Evolutionary conservation across 2,113 vertebrate genomes (phyloP), one percentile per base, ranked within the genome.

Genomic region (Mellivora capensis): DNA sequence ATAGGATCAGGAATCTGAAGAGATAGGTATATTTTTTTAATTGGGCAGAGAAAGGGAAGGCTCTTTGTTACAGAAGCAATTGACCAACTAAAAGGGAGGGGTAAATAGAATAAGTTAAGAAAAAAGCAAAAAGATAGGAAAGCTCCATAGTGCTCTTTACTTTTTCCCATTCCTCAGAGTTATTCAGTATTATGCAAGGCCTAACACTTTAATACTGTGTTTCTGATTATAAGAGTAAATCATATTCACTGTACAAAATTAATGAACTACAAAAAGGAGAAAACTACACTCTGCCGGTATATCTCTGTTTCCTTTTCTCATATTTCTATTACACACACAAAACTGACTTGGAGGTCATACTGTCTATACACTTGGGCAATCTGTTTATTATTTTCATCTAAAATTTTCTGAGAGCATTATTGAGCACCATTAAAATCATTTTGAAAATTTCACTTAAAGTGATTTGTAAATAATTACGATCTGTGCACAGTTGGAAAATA

Each of bases 391-490:
- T 37, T 88, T 92, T 49, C 14, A 57, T 69, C 94, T 44, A 91
- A 87, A 88, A 83, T 44, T 42, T 87, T 62, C 3, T 67, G 4
- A 80, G 82, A 71, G 18, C 15, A 31, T 34, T 67, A 72, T 93
- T 42, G 89, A 88, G 72, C 29, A 67, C 23, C 47, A 44, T 39
- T 47, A 83, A 79, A 72, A 77, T 49, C 25, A 86, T 23, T 90
- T 85, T 59, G 12, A 81, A 84, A 94, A 64, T 94, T n/a, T 17
- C 37, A 61, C 47, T 94, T n/a, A 92, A 94, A 94, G 59, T 86
- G 59, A 76, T 23, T 31, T 76, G 20, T 49, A 84, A 80, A 62
- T 42, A n/a, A 47, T n/a, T 61, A 25, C 71, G 61, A 84, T 54
- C 52, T 84, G 57, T 29, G 42, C 7, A 64, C 9, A 74, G 31